Evolutionary conservation across 2,113 vertebrate genomes (phyloP), one percentile per base, ranked within the genome.

Genomic region (Menura novaehollandiae): DNA sequence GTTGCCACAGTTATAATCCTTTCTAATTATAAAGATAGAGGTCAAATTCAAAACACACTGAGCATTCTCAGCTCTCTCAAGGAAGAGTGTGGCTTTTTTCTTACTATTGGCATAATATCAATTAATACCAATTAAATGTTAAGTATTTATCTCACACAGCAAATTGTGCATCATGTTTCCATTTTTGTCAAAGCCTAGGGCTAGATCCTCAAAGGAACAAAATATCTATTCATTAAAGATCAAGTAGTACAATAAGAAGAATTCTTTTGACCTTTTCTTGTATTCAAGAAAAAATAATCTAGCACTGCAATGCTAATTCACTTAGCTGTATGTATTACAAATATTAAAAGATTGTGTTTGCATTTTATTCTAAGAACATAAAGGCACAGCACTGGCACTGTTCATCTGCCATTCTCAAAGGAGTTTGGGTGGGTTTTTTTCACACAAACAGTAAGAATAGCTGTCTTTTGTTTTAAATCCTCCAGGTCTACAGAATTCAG

Each of bases 211-310:
- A 86, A 75, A 60, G 95, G 94, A 96, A 33, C 60, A 47, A 79
- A 95, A 67, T 60, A 59, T 11, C 68, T 89, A 76, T 64, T 95
- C 69, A 88, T 88, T 58, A 58, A 96, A 87, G 81, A 96, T 66
- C 32, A 93, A 92, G 56, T 46, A 43, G 28, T 58, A 74, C 62
- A 87, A 88, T 43, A 74, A 80, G 17, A 66, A 92, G 30, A 82
- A 91, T 80, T 93, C 63, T 89, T 93, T 82, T 97, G 84, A 93
- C 78, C 41, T 93, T 95, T 95, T 91, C 63, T 56, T 64, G 30
- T 79, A 95, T 93, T 91, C 84, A 85, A 87, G 82, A 78, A 46
- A 82, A 92, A 96, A 85, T 81, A 56, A 78, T 68, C 17, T 30
- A 60, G 27, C 43, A 28, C 39, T 75, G 52, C 35, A 93, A 69